Evolutionary conservation across 2,797 vertebrate species (phyloP), one percentile per base, ranked within the genome.

Genomic region (Arnoldichthys spilopterus): DNA sequence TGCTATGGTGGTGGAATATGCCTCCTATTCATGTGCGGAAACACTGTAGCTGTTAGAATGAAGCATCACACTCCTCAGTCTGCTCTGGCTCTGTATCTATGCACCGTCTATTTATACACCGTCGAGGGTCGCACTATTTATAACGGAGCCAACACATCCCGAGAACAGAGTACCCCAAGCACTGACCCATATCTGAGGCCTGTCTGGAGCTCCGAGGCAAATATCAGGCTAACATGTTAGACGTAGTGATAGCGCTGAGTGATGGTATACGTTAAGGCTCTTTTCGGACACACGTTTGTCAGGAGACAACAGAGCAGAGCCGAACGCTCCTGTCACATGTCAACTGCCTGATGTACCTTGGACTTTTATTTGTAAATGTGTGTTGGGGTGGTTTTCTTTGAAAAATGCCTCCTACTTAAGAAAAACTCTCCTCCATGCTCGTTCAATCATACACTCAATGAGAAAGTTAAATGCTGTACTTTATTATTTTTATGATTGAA

Each of bases 171-270:
- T 78, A 72, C 72, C 78, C 85, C 79, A 74, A 80, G 76, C 72
- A 61, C 72, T 86, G 83, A 86, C 85, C 85, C 85, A 86, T 84
- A 86, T 86, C 85, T 76, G 75, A 84, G 74, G 56, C 53, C 43
- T 69, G 56, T 49, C 79, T 85, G 79, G 74, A 40, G 22, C 32
- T 64, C 37, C 24, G 54, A 30, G 22, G 58, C 74, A 49, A 75
- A 82, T 75, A 79, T 74, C 28, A 40, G 75, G 58, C 22, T 77
- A 62, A 24, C n/a, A 13, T 24, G 26, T 22, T 68, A 56, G 24
- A 18, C 30, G 34, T 59, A 28, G 20, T n/a, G 51, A 4, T 34
- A 26, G 2, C 0, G 58, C 9, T 30, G 4, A 24, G 16, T 37
- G 12, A 56, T n/a, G 43, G 13, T 47, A 51, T 49, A 26, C 61